Conservation (phyloP, 2,888 invertebrate species). For the Formica aserva region DNA sequence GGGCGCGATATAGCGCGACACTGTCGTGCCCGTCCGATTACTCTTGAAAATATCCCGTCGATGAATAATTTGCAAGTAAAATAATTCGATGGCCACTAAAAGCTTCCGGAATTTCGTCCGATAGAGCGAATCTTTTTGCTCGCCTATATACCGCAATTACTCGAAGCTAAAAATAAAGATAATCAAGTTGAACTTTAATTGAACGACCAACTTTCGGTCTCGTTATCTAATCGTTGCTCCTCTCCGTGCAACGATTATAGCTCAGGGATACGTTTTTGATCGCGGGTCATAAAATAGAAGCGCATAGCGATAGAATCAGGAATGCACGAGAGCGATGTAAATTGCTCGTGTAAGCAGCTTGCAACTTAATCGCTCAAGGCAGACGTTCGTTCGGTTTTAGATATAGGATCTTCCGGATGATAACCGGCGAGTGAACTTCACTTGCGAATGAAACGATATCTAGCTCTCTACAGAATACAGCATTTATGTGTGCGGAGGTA, state of each 20-base stretch:
- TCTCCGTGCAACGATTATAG: slow-evolving; percentile 9
- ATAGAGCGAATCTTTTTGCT: slow-evolving; percentile 70
- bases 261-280: slow-evolving; percentile 55
- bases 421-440: background rate
- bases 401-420: slow-evolving; percentile 14
- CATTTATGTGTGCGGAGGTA: background rate
- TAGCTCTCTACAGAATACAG: background rate
- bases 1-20: slow-evolving; percentile 36
- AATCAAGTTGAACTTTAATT: slow-evolving; percentile 80
- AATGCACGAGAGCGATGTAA: background rate
- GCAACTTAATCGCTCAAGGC: slow-evolving; percentile 27
- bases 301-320: background rate
- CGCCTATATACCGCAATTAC: slow-evolving; percentile 74
- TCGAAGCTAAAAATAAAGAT: slow-evolving; percentile 79
- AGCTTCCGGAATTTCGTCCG: slow-evolving; percentile 79
- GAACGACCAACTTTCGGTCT: slow-evolving; percentile 57
- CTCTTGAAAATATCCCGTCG: slow-evolving; percentile 59
- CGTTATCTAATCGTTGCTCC: slow-evolving; percentile 8
- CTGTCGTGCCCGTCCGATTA: slow-evolving; percentile 38
- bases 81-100: slow-evolving; percentile 79
- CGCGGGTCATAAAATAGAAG: slow-evolving; percentile 26
- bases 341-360: slow-evolving; percentile 39
- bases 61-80: slow-evolving; percentile 64
- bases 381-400: slow-evolving; percentile 20
- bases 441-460: background rate